Percentiles rank a stretch among this genome's conserved stretches.
phyloP scores from a whole-genome alignment of 1,140 invertebrate genomes.

The Lucilia cuprina region DNA sequence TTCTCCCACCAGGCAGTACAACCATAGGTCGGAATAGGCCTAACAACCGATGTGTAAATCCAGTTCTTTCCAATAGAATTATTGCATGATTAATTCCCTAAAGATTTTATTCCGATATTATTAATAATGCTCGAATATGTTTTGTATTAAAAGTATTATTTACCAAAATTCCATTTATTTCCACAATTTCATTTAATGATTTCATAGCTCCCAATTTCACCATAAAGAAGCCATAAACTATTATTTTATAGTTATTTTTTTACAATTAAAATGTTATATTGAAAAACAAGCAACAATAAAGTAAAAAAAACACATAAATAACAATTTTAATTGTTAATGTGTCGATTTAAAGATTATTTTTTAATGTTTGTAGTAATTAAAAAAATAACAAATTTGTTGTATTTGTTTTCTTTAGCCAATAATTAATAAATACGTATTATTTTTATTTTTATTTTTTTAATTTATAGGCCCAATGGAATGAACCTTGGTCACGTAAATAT shows the following conservation, averaged over 20 bases:
- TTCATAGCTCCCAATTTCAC: no score
- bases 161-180: no score
- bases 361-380: constrained; percentile 6
- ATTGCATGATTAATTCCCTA: no score
- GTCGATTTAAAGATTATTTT: not conserved
- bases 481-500: constrained; percentile 77
- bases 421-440: constrained; percentile 20
- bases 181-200: no score
- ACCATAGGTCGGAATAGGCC: no score
- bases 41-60: no score
- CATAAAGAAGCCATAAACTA: not conserved
- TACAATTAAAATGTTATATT: not conserved
- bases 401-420: not conserved
- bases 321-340: not conserved
- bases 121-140: no score
- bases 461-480: constrained; percentile 67
- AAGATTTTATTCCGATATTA: no score
- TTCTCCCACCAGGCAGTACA: no score
- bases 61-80: no score
- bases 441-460: constrained; percentile 18
- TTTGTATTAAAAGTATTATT: no score
- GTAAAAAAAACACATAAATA: not conserved
- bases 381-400: not conserved
- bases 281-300: not conserved
- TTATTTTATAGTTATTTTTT: not conserved